A percentile compares a stretch with the other conserved stretches of the same genome.
Evolutionary conservation across 2,888 invertebrate genomes (phyloP).

Genomic region (Rugalucina vietnamica): DNA sequence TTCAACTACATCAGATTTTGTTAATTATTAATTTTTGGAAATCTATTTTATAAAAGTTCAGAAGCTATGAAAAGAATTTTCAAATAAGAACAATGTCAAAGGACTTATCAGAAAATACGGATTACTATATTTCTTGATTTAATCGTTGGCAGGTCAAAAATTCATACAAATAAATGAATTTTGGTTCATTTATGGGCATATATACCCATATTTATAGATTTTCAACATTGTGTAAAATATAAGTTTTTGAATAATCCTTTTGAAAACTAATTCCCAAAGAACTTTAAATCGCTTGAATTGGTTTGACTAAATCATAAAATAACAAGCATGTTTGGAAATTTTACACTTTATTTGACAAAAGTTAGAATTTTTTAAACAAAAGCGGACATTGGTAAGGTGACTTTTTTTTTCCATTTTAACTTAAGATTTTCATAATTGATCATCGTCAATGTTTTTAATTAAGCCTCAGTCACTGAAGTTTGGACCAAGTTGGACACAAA

Average conservation of each 20-base stretch:
- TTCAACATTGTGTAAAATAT: constrained; percentile 14
- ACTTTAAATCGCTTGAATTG: constrained; percentile 17
- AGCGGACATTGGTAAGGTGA: too few species aligned
- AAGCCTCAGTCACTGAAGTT: too few species aligned
- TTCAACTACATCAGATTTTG: neutral
- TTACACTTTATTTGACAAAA: neutral
- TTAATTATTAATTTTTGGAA: neutral
- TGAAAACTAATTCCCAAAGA: constrained; percentile 16
- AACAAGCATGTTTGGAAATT: constrained; percentile 4
- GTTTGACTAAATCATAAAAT: constrained; percentile 5
- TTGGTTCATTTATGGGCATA: neutral
- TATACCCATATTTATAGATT: constrained; percentile 16
- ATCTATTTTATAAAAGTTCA: constrained; percentile 35
- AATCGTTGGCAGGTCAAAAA: neutral
- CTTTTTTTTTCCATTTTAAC: too few species aligned
- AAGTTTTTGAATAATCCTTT: constrained; percentile 17
- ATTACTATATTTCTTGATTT: neutral
- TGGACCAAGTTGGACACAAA: too few species aligned
- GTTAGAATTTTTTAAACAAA: neutral
- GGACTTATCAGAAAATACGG: neutral
- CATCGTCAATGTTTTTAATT: too few species aligned
- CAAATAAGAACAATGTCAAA: too few species aligned
- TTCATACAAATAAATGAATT: neutral
- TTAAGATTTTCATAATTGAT: too few species aligned
- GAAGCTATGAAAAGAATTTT: neutral